phyloP scores from a whole-genome alignment of 2,797 vertebrate species.

The Artibeus jamaicensis region DNA sequence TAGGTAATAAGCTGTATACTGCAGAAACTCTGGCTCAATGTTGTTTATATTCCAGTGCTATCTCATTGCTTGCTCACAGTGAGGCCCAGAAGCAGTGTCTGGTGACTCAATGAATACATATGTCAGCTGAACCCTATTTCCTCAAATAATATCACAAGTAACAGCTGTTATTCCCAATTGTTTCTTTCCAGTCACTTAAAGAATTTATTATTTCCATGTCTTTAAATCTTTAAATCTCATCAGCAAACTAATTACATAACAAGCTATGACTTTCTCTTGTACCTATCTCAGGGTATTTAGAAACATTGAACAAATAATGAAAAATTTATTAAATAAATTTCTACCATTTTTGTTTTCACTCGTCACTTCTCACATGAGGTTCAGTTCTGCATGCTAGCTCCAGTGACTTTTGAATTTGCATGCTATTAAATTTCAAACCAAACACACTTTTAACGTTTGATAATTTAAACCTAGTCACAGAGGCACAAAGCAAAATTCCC shows the following conservation, averaged over 20 bases:
- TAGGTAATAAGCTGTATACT: too few species aligned
- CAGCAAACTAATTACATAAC: neutral
- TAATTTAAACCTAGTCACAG: too few species aligned
- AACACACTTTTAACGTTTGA: too few species aligned
- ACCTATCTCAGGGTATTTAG: neutral
- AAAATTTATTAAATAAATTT: neutral
- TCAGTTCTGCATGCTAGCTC: neutral
- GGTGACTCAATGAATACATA: neutral
- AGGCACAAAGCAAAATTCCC: too few species aligned
- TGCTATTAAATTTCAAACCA: too few species aligned
- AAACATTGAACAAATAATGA: neutral
- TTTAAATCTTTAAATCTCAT: too few species aligned
- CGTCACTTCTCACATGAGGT: neutral
- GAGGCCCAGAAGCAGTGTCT: neutral
- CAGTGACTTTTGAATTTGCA: neutral
- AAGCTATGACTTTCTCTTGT: neutral
- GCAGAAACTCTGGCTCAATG: too few species aligned
- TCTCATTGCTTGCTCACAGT: neutral
- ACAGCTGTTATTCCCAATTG: neutral
- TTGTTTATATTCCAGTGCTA: neutral
- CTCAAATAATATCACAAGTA: neutral
- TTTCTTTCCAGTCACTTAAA: neutral
- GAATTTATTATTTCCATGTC: neutral
- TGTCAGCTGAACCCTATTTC: neutral
- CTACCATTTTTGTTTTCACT: neutral